Percentiles rank a stretch among this genome's conserved stretches.
These are phyloP conservation scores for Psophia crepitans DNA, from an alignment of 2,113 vertebrate genomes.

Conservation along the genomic window DNA sequence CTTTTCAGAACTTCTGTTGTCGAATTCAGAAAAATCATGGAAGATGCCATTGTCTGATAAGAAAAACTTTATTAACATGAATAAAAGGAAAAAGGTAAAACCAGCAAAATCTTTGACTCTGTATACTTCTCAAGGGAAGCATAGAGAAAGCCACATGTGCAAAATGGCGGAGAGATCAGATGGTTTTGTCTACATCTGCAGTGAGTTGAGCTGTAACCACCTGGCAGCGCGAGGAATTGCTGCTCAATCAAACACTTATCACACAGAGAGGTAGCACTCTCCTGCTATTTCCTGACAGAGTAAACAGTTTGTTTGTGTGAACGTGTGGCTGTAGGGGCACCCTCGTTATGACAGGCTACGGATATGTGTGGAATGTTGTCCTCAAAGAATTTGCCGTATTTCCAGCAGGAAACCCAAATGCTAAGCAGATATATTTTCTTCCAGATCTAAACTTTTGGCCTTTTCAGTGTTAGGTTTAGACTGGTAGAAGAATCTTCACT, in stretches of 20 bases:
- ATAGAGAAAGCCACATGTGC: background rate
- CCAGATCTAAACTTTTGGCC: background rate
- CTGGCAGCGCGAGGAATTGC: background rate
- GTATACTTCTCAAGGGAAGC: background rate
- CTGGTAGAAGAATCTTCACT: background rate
- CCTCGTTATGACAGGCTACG: background rate
- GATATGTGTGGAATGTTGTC: background rate
- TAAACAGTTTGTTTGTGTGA: background rate
- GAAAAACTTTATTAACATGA: background rate
- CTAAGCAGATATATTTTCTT: constrained; percentile 38
- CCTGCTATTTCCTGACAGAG: background rate
- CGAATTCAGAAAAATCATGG: background rate
- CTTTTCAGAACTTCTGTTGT: background rate
- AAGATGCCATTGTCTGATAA: background rate
- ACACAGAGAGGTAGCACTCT: background rate
- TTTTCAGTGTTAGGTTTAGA: background rate
- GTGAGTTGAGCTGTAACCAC: background rate
- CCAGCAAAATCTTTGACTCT: background rate
- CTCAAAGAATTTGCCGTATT: constrained; percentile 10
- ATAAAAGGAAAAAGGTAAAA: background rate
- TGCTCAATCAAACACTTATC: background rate
- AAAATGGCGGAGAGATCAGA: background rate
- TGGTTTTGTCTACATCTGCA: background rate
- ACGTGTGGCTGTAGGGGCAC: background rate
- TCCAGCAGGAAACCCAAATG: constrained; percentile 16